Conservation (phyloP, 1,140 invertebrate genomes). For the Aethina tumida region DNA sequence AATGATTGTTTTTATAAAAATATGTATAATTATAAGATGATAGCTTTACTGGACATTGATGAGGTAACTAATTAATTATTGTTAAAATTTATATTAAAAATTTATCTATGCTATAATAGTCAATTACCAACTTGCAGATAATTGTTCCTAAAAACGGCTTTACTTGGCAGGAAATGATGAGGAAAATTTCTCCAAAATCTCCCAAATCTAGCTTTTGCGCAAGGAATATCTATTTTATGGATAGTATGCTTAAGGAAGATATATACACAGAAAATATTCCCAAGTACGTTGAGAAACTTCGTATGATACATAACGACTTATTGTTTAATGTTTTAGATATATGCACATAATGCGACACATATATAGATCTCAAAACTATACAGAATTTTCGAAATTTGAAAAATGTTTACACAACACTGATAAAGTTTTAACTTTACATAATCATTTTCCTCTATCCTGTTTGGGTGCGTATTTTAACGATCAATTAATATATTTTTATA, state of each 20-base stretch:
- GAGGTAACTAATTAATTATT: constrained; percentile 54
- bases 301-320: constrained; percentile 1
- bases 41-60: constrained; percentile 83
- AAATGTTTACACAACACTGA: constrained; percentile 90
- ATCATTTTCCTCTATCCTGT: constrained; percentile 85
- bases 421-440: constrained; percentile 78
- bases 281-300: constrained; percentile 44
- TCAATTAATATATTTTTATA: too few relatives aligned
- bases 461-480: too few relatives aligned
- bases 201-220: constrained; percentile 69
- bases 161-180: constrained; percentile 71
- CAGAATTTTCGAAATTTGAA: constrained; percentile 83
- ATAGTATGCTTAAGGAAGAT: constrained; percentile 72
- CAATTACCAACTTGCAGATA: constrained; percentile 49
- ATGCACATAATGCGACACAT: constrained; percentile 92
- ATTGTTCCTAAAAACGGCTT: constrained; percentile 76
- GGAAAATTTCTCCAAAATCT: constrained; percentile 52
- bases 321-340: constrained; percentile 42
- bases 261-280: constrained; percentile 75
- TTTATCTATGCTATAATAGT: background rate
- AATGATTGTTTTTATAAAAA: constrained; percentile 93
- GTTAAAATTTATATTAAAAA: background rate
- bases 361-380: constrained; percentile 79
- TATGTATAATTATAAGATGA: constrained; percentile 80
- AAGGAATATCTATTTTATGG: constrained; percentile 87